Percentiles rank a stretch among this genome's conserved stretches.
These are phyloP conservation scores for Mastigias papua DNA, from an alignment of 30 jellyfish, hydroid and myxozoan genomes.

Conservation along the genomic window DNA sequence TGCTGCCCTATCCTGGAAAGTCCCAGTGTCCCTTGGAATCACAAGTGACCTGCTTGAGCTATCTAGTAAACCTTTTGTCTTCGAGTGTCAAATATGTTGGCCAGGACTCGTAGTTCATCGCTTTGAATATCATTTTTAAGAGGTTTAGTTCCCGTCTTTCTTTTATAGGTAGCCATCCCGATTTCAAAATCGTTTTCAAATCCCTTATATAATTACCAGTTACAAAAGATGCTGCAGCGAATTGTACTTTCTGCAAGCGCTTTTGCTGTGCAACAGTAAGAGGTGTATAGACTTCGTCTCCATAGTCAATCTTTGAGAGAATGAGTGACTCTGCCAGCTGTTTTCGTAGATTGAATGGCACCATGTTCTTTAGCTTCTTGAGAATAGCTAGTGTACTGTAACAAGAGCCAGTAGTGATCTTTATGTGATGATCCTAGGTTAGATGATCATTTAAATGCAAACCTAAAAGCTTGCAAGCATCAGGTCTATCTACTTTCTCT, in stretches of 20 bases:
- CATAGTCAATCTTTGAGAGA: constrained; percentile 68
- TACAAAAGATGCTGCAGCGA: constrained; percentile 59
- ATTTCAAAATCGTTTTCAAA: constrained; percentile 22
- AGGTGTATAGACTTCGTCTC: constrained; percentile 37
- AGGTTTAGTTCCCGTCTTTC: constrained; percentile 58
- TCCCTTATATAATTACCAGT: constrained; percentile 43
- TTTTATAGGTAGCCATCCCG: constrained; percentile 60
- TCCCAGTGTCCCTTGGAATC: constrained; percentile 60
- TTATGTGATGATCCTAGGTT: constrained; percentile 40
- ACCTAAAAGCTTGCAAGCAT: constrained; percentile 53
- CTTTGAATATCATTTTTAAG: background rate
- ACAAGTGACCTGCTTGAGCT: constrained; percentile 63
- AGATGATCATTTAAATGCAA: constrained; percentile 40
- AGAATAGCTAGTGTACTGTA: constrained; percentile 66
- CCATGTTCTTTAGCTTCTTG: constrained; percentile 33
- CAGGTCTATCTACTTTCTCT: constrained; percentile 27
- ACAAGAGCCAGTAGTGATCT: constrained; percentile 50
- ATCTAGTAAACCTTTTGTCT: constrained; percentile 14
- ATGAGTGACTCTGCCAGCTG: constrained; percentile 75
- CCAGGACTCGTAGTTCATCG: constrained; percentile 44
- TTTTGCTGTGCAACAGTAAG: constrained; percentile 14
- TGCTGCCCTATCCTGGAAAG: constrained; percentile 61
- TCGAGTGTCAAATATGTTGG: constrained; percentile 31
- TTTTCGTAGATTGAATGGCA: constrained; percentile 66
- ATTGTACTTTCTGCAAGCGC: constrained; percentile 42